A percentile compares a stretch with the other conserved stretches of the same genome.
phyloP scores from a whole-genome alignment of 2,888 invertebrate genomes.

The Drosophila demipolita region DNA sequence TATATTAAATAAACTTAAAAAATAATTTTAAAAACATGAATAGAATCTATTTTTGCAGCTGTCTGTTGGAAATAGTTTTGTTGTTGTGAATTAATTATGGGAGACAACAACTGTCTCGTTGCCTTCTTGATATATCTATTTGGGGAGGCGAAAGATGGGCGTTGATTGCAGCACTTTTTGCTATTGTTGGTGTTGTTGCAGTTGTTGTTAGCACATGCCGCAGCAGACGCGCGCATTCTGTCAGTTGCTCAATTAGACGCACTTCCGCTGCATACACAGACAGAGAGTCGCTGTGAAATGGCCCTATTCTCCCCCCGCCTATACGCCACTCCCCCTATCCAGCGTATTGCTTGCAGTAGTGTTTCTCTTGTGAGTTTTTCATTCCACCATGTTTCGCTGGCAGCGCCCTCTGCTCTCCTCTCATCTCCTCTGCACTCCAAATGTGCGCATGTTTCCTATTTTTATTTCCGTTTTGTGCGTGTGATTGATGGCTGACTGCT shows the following conservation, averaged over 20 bases:
- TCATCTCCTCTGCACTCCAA: slow-evolving; percentile 1
- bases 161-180: slow-evolving; percentile 11
- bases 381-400: slow-evolving; percentile 13
- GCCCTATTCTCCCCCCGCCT: not conserved
- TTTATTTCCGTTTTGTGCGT: slow-evolving; percentile 75
- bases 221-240: slow-evolving; percentile 69
- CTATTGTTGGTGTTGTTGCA: slow-evolving; percentile 17
- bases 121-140: slow-evolving; percentile 6
- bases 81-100: slow-evolving; percentile 36
- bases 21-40: not conserved
- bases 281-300: slow-evolving; percentile 9
- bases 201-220: slow-evolving; percentile 38
- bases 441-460: slow-evolving; percentile 56
- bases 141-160: slow-evolving; percentile 2
- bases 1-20: not conserved
- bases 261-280: slow-evolving; percentile 66
- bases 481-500: slow-evolving; percentile 76
- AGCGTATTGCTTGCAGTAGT: not conserved
- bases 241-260: slow-evolving; percentile 78
- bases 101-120: slow-evolving; percentile 30
- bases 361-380: slow-evolving; percentile 5
- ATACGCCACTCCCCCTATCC: slow-evolving; percentile 1
- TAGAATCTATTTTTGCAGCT: slow-evolving; percentile 24
- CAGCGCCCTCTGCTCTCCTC: not conserved
- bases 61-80: slow-evolving; percentile 45